Evolutionary conservation across 2,888 invertebrate genomes (phyloP).

Genomic region (Clepsis dumicolana): DNA sequence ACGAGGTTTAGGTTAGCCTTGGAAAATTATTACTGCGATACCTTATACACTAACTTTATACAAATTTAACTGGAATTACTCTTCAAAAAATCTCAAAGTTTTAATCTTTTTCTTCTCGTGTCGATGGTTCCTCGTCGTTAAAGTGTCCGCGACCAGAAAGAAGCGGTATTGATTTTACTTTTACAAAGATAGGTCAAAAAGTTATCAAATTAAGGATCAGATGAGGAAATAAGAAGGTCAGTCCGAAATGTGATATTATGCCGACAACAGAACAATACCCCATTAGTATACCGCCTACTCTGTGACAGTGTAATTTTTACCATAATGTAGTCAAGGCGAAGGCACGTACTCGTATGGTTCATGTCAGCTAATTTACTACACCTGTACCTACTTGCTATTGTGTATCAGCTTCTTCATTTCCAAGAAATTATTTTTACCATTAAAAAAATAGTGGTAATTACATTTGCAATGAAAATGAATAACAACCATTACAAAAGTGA

Average conservation of each 20-base stretch:
- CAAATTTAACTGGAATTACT: neutral
- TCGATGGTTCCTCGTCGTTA: no score
- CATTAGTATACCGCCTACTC: conserved; percentile 15
- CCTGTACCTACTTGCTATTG: no score
- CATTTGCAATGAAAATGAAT: neutral
- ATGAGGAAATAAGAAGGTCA: neutral
- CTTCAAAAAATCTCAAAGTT: neutral
- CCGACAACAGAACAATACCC: conserved; percentile 17
- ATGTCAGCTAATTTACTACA: neutral
- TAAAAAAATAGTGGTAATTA: neutral
- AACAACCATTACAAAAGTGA: neutral
- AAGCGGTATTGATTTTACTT: no score
- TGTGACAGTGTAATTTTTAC: conserved; percentile 16
- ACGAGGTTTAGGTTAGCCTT: neutral
- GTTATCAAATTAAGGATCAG: neutral
- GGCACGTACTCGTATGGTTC: neutral
- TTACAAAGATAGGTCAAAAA: neutral
- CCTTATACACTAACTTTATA: neutral
- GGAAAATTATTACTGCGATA: neutral
- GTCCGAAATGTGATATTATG: neutral
- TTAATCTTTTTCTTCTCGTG: no score
- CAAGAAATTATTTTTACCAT: no score
- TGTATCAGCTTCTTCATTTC: neutral
- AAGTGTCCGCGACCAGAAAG: no score
- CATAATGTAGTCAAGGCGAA: conserved; percentile 21